phyloP scores from a whole-genome alignment of 2,113 vertebrate genomes.

The Microcebus griseorufus region DNA sequence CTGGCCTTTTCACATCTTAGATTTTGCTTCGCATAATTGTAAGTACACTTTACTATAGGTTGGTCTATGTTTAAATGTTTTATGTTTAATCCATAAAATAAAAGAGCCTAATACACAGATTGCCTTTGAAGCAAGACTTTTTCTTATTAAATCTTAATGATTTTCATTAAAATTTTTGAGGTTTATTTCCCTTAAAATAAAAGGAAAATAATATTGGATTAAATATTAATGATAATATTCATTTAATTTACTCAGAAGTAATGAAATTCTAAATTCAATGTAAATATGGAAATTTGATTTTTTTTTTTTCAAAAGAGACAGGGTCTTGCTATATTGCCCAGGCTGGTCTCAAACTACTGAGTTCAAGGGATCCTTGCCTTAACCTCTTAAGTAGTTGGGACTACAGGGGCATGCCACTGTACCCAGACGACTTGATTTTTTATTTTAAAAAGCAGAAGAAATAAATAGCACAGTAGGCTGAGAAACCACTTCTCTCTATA shows the following conservation, averaged over 20 bases:
- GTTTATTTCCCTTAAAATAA: constrained; percentile 30
- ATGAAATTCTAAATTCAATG: constrained; percentile 2
- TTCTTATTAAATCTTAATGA: background rate
- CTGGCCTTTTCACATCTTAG: background rate
- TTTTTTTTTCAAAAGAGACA: background rate
- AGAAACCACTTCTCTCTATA: background rate
- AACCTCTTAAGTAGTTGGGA: background rate
- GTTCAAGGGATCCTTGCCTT: background rate
- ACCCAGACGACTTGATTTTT: background rate
- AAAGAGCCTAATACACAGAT: background rate
- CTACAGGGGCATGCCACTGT: background rate
- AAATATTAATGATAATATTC: background rate
- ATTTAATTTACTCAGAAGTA: background rate
- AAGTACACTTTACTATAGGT: background rate
- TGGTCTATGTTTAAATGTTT: background rate
- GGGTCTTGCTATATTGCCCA: background rate
- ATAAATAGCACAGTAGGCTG: background rate
- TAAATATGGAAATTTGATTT: background rate
- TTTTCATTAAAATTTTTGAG: background rate
- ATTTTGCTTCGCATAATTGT: background rate
- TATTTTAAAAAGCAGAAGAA: background rate
- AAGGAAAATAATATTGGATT: background rate
- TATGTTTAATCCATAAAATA: background rate
- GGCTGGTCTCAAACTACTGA: background rate
- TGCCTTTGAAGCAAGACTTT: background rate